These are phyloP conservation scores for Lutjanus erythropterus DNA, from an alignment of 2,113 vertebrate genomes.

Conservation along the genomic window DNA sequence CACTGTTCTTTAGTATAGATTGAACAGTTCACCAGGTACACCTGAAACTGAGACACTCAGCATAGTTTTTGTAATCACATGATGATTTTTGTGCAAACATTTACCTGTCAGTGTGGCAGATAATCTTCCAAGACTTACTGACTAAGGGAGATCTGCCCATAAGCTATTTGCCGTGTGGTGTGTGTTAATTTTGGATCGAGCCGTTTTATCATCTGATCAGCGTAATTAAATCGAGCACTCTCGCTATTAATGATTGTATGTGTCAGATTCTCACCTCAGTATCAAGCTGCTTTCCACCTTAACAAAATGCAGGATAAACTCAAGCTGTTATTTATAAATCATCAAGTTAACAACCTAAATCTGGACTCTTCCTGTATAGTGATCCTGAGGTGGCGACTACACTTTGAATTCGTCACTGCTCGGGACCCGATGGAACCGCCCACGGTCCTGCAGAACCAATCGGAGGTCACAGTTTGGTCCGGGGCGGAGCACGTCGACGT, in stretches of 20 bases:
- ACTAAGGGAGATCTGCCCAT: too few species aligned
- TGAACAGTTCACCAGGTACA: too few species aligned
- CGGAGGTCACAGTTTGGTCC: slow-evolving; percentile 90
- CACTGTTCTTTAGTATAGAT: too few species aligned
- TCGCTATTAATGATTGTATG: neutral
- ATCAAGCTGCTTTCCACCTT: neutral
- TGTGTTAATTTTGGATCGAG: too few species aligned
- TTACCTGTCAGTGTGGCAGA: too few species aligned
- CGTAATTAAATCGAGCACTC: too few species aligned
- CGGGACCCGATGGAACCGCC: slow-evolving; percentile 87
- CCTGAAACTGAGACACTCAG: too few species aligned
- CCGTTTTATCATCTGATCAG: too few species aligned
- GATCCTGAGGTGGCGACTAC: slow-evolving; percentile 90
- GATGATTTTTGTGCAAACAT: too few species aligned
- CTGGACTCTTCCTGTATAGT: slow-evolving; percentile 70
- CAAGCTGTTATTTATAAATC: neutral
- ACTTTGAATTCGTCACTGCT: slow-evolving; percentile 97
- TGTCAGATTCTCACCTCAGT: neutral
- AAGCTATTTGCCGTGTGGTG: too few species aligned
- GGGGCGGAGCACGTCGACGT: slow-evolving; percentile 94
- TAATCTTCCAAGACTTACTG: too few species aligned
- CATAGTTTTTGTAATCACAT: too few species aligned
- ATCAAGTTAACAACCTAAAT: slow-evolving; percentile 9
- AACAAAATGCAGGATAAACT: neutral
- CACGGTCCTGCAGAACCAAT: slow-evolving; percentile 88